Base-by-base conservation (phyloP, 2,113 vertebrate species). In the Ciconia maguari region DNA sequence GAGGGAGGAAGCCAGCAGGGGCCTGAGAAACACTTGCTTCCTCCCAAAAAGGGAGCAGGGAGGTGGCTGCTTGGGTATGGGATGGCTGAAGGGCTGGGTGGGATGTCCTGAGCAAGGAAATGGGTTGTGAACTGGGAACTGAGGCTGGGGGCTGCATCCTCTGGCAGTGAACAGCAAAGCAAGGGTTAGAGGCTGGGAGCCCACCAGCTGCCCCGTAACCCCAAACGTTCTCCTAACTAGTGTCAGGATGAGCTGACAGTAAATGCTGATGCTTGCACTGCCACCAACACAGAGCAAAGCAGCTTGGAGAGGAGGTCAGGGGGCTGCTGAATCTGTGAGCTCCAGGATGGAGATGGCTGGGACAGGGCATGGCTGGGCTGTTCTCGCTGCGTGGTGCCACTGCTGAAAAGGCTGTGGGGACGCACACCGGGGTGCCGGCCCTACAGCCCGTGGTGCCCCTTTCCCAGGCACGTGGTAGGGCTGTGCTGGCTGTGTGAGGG, bases 341-440 rank as follows among this genome's bases (percentile, higher is more conserved):
- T 48, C 74, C 55, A 34, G 44, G 69, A 49, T 20, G 13, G 69
- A 42, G 21, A 16, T 20, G 49, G 46, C 34, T 46, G 69, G 55
- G 69, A 46, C 42, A n/a, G 36, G 24, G 7, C 61, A 46, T 3
- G 27, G 11, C 62, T 46, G 36, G 10, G 27, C 61, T 44, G 26
- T 25, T 19, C 61, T 48, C 1, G 0, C 51, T 42, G 29, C 21
- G 13, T 1, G 1, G 41, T 74, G 74, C 21, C 58, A 2, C 51
- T 5, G 18, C 20, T 46, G 52, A 38, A 44, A 42, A 46, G 19
- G 29, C 26, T 9, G 16, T 71, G 64, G 65, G 52, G 60, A 38
- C 12, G 22, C 3, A 1, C 17, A 22, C 27, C 2, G 1, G 20
- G n/a, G 17, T n/a, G 49, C 29, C 1, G 9, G 8, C 42, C 20